phyloP scores from a whole-genome alignment of 2,888 invertebrate species.

The Choreutis nemorana region DNA sequence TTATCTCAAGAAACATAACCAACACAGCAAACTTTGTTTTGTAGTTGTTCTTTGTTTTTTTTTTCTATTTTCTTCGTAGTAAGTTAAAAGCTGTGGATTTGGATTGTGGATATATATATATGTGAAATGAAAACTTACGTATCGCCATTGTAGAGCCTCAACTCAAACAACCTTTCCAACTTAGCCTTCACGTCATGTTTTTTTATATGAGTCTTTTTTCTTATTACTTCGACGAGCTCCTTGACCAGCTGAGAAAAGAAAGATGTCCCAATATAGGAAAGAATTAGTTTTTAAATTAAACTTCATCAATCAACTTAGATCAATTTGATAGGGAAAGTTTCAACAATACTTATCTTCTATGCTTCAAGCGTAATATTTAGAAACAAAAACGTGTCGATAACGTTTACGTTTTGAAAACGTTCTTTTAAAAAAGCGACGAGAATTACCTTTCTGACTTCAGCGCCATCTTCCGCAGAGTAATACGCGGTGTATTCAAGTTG shows the following conservation, averaged over 20 bases:
- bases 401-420: too few relatives aligned
- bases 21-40: too few relatives aligned
- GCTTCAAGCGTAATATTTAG: too few relatives aligned
- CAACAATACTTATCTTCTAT: neutral
- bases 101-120: neutral
- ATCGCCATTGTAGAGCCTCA: slow-evolving; percentile 46
- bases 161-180: slow-evolving; percentile 37
- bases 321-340: neutral
- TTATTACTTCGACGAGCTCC: slow-evolving; percentile 39
- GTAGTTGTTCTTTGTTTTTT: too few relatives aligned
- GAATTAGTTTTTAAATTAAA: neutral
- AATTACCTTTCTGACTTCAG: slow-evolving; percentile 44
- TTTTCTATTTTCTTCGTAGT: too few relatives aligned
- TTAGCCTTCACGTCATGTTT: slow-evolving; percentile 27
- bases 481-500: slow-evolving; percentile 35
- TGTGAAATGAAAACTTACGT: slow-evolving; percentile 32
- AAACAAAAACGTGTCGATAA: neutral
- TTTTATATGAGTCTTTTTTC: slow-evolving; percentile 18
- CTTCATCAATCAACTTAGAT: neutral
- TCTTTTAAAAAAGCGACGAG: too few relatives aligned
- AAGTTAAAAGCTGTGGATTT: neutral
- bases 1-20: too few relatives aligned
- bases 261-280: neutral
- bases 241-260: slow-evolving; percentile 34
- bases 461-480: slow-evolving; percentile 35